Evolutionary conservation across 1,140 invertebrate species (phyloP), one percentile per base, ranked within the genome.

Genomic region (Phocides pigmalion): DNA sequence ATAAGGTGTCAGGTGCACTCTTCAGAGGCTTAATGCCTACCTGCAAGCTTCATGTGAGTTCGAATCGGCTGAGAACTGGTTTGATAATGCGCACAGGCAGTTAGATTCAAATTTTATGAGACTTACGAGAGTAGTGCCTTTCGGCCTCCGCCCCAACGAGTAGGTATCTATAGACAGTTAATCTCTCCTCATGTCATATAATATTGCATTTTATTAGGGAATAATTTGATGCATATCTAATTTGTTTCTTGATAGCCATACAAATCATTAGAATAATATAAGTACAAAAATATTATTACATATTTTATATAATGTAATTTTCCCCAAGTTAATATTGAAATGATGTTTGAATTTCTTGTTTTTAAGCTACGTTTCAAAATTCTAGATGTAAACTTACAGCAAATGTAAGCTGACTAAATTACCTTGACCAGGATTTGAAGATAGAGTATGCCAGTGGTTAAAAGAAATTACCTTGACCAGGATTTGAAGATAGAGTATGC

Each of bases 101-200:
- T 88, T 83, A 88, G 66, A 82, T 86, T 84, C 77, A 83, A 82
- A 90, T 86, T 89, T 90, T 90, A 89, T 78, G 87, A 82, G 82
- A 82, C 82, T 82, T 74, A 66, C 67, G 64, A 66, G 67, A 80
- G 70, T 77, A 78, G n/a, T 81, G 74, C 76, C 74, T 76, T 77
- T 81, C 66, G 72, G 66, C 77, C 77, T 76, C 70, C 63, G 53
- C 22, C 25, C 28, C n/a, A 11, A 32, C 9, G 28, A 9, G 2
- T 12, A 14, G 19, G 15, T 56, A 35, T 12, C 5, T 39, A 49
- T 19, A 39, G 1, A 9, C 5, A 15, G 6, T 9, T 39, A 47
- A 37, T 35, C 12, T 28, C 46, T 59, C 15, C 19, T 16, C 14
- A 2, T 15, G 3, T 22, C 39, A 54, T 28, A 54, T 54, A 39